Conservation (phyloP, 2,113 vertebrate genomes). For the Sinocyclocheilus grahami region DNA sequence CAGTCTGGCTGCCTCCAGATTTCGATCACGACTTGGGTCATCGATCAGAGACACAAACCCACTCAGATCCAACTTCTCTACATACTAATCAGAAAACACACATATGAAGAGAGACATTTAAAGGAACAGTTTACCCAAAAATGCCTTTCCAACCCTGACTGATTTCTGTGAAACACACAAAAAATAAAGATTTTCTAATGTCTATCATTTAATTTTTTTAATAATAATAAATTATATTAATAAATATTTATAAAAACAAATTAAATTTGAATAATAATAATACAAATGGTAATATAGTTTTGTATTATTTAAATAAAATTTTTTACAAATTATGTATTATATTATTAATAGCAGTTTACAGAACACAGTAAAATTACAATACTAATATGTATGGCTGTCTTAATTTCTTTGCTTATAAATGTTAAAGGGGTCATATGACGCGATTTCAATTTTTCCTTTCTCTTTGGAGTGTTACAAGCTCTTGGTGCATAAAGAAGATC, state of each 20-base stretch:
- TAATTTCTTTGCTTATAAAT: neutral
- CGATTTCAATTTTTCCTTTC: too few relatives aligned
- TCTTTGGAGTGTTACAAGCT: too few relatives aligned
- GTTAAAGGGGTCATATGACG: too few relatives aligned
- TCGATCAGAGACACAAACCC: conserved; percentile 80
- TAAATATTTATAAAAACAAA: too few relatives aligned
- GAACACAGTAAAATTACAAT: neutral
- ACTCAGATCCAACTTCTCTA: conserved; percentile 81
- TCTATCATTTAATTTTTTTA: neutral
- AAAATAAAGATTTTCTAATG: neutral
- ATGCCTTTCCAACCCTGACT: neutral
- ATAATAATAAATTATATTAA: neutral
- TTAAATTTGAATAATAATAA: too few relatives aligned
- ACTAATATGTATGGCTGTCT: neutral
- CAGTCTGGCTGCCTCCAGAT: conserved; percentile 72
- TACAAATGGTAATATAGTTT: too few relatives aligned
- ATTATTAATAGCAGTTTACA: neutral
- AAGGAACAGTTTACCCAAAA: neutral
- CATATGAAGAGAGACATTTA: neutral
- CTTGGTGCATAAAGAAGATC: too few relatives aligned
- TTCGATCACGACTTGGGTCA: conserved; percentile 72
- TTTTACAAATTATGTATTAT: too few relatives aligned
- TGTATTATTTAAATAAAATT: too few relatives aligned
- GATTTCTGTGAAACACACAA: neutral
- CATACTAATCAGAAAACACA: conserved; percentile 70